Base-by-base conservation (phyloP, 2,113 vertebrate genomes). In the Antigone vipio region DNA sequence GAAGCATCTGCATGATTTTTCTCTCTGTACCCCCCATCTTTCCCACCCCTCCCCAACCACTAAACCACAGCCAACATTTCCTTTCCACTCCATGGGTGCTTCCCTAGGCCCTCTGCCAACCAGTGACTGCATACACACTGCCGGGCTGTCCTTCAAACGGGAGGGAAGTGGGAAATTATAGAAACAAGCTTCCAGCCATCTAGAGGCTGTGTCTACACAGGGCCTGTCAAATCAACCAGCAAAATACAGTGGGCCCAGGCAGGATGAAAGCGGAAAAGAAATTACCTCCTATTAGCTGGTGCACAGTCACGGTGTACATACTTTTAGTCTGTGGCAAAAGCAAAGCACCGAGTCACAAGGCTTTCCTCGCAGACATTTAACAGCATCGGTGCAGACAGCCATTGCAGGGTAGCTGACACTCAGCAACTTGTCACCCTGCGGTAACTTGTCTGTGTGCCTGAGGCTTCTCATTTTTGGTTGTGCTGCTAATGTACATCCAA, bases 131-230 rank as follows among this genome's bases (percentile, higher is more conserved):
- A 13, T 35, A 26, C 35, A 34, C 30, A 34, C 42, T 92, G 84
- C 62, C 87, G 92, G 80, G 59, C 81, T 86, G 84, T 89, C 89
- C 88, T 90, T 95, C 76, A 92, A 84, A 60, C 13, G 27, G 50
- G 71, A 52, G 52, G 5, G 4, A 88, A 80, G 52, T 40, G 44
- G 55, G 71, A 88, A 94, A 89, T 94, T 69, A 63, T 22, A 91
- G 83, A 92, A 95, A 94, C 66, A 89, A 55, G 47, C 88, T 95
- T 82, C 81, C 89, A 95, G 95, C 59, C 81, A 89, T 89, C 53
- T 40, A 24, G 69, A 56, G 83, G 47, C 75, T 44, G 20, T 47
- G 38, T 47, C 84, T 89, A 21, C 34, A 53, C 22, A 62, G 50
- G 42, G 47, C 24, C 52, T 89, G 86, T 93, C 93, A 90, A 82